Conservation (phyloP, 2,113 vertebrate species). For the Apaloderma vittatum region DNA sequence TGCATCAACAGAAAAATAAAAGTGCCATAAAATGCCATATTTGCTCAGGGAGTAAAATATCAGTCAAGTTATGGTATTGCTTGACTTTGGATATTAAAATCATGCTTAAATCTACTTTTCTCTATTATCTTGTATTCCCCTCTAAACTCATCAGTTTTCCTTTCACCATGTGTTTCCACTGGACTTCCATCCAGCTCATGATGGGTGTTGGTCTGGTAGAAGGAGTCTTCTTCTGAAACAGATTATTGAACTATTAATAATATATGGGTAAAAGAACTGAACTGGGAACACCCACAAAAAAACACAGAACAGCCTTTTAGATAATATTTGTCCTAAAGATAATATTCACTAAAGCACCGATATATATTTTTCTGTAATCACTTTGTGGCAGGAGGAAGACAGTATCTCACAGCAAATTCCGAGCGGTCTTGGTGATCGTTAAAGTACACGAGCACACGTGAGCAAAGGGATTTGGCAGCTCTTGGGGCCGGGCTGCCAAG, state of each 20-base stretch:
- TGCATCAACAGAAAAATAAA: not conserved
- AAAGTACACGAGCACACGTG: rapidly evolving
- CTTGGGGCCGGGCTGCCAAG: not conserved
- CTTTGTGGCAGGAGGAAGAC: not conserved
- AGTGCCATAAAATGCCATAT: not conserved
- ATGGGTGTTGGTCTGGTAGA: not conserved
- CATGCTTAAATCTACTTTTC: not conserved
- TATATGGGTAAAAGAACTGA: not conserved
- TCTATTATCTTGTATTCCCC: not conserved
- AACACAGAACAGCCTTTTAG: not conserved
- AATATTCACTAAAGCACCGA: not conserved
- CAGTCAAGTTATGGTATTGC: not conserved
- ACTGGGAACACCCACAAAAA: not conserved
- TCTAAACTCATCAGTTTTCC: not conserved
- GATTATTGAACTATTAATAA: not conserved
- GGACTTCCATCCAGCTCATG: not conserved
- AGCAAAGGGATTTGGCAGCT: not conserved
- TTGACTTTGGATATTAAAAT: not conserved
- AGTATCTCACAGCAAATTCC: not conserved
- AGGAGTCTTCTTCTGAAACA: not conserved
- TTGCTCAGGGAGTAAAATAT: not conserved
- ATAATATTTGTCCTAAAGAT: not conserved
- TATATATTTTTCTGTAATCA: not conserved
- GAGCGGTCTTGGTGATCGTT: rapidly evolving
- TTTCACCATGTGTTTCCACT: not conserved